Percentiles rank a stretch among this genome's conserved stretches.
Conservation (phyloP, 2,888 invertebrate genomes). For the Cantharis rufa region DNA sequence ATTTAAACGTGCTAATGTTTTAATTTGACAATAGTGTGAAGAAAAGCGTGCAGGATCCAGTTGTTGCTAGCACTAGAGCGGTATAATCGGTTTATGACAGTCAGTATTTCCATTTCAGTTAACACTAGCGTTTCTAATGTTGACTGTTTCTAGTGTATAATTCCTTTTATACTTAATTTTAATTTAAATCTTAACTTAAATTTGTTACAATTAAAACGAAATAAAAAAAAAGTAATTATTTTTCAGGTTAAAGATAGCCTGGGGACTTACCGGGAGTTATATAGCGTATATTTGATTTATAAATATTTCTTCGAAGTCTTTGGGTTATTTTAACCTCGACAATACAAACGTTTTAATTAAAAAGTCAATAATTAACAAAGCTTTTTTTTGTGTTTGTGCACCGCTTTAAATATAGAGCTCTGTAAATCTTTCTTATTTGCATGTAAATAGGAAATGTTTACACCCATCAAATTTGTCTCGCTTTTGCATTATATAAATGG, state of each 20-base stretch:
- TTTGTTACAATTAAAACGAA: not conserved
- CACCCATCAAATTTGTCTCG: constrained; percentile 30
- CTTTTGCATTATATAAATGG: constrained; percentile 25
- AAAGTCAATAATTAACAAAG: constrained; percentile 20
- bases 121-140: constrained; percentile 13
- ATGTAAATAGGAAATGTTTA: constrained; percentile 29
- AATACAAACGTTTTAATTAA: constrained; percentile 13
- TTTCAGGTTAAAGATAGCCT: not conserved
- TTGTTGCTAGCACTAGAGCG: constrained; percentile 17
- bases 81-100: constrained; percentile 19
- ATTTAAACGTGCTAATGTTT: constrained; percentile 4
- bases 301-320: constrained; percentile 6
- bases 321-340: constrained; percentile 9
- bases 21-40: constrained; percentile 21
- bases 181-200: not conserved
- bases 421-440: constrained; percentile 25
- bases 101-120: constrained; percentile 21
- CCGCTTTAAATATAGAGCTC: constrained; percentile 15
- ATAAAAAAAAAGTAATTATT: not conserved
- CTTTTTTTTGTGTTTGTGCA: constrained; percentile 15
- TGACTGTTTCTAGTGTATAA: not conserved
- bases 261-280: not conserved
- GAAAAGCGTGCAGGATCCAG: constrained; percentile 18
- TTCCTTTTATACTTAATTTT: constrained; percentile 1
- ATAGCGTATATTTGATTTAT: not conserved